Evolutionary conservation across 2,113 vertebrate genomes (phyloP).

Genomic region (Coregonus clupeaformis): DNA sequence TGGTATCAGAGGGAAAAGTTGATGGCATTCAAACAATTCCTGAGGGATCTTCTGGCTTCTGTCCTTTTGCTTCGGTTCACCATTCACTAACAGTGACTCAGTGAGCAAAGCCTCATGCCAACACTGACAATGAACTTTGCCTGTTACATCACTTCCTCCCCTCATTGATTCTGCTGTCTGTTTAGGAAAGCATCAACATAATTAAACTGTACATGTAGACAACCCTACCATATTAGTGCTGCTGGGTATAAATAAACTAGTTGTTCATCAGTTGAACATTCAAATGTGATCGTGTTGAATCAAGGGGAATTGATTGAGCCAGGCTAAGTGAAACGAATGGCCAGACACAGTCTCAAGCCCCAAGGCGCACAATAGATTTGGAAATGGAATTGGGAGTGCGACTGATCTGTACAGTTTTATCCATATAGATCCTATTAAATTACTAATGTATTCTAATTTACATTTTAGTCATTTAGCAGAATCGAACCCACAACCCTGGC

Average conservation of each 20-base stretch:
- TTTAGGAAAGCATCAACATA: neutral
- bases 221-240: neutral
- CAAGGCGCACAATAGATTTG: conserved; percentile 24
- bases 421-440: neutral
- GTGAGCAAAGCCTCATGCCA: neutral
- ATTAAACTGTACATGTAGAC: neutral
- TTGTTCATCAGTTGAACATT: neutral
- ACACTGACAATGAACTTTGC: neutral
- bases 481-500: no score
- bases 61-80: no score
- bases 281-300: conserved; percentile 24
- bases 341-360: conserved; percentile 13
- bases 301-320: conserved; percentile 22
- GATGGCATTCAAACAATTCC: no score
- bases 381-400: conserved; percentile 34
- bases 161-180: neutral
- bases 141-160: neutral
- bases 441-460: conserved; percentile 34
- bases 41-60: no score
- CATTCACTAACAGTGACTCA: neutral
- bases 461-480: no score
- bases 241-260: neutral
- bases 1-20: no score
- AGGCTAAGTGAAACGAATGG: conserved; percentile 5
- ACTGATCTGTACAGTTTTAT: neutral